Conservation (phyloP, 2,797 vertebrate genomes). For the Mionectes olivaceus region DNA sequence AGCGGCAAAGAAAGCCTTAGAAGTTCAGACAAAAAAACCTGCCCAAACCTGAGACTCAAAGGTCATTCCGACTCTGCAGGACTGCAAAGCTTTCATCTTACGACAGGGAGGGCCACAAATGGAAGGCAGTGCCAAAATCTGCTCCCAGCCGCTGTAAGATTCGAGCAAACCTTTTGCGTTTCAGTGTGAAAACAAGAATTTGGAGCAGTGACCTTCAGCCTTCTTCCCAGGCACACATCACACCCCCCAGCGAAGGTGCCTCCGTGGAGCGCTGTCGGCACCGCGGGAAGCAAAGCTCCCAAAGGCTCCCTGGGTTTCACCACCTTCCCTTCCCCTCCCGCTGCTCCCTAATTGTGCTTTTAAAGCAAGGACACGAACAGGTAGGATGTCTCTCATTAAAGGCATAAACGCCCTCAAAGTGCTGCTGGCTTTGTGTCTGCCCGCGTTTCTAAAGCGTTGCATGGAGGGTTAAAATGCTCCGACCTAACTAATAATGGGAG, state of each 20-base stretch:
- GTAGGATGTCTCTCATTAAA: neutral
- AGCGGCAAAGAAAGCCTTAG: neutral
- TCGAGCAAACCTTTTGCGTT: neutral
- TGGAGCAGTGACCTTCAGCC: constrained; percentile 7
- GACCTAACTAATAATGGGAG: neutral
- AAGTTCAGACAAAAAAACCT: neutral
- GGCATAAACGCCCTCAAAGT: neutral
- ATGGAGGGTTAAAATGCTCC: constrained; percentile 38
- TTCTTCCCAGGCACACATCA: neutral
- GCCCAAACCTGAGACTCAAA: neutral
- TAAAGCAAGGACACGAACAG: neutral
- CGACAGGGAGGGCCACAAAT: neutral
- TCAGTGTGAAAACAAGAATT: neutral
- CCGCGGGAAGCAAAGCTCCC: neutral
- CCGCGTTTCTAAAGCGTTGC: neutral
- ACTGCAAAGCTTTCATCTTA: constrained; percentile 23
- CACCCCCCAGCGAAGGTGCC: neutral
- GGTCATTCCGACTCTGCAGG: neutral
- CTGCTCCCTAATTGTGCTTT: neutral
- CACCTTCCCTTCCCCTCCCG: neutral
- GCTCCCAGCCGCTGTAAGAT: neutral
- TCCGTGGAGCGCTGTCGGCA: neutral
- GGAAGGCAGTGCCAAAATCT: neutral
- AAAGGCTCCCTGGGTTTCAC: neutral
- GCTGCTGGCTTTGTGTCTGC: neutral